These are phyloP conservation scores for Dolichopus griseipennis DNA, from an alignment of 2,888 invertebrate species.

Conservation along the genomic window DNA sequence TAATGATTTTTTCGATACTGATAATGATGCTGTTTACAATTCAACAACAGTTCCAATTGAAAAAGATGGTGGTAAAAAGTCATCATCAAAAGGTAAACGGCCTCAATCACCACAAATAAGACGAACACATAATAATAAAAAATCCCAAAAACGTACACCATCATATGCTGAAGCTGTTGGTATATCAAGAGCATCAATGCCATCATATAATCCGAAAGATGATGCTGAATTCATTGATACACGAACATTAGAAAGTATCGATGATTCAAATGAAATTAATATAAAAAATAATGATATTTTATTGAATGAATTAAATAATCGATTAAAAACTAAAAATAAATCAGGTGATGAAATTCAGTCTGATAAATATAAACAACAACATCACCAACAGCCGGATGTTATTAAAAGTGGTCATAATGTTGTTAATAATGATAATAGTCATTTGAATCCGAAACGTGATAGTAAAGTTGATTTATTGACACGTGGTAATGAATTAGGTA, in stretches of 20 bases:
- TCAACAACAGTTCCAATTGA: constrained; percentile 37
- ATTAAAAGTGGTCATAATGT: not conserved
- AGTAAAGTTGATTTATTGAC: constrained; percentile 31
- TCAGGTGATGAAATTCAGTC: not conserved
- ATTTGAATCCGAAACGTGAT: constrained; percentile 13
- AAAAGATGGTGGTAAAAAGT: constrained; percentile 20
- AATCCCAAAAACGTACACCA: not conserved
- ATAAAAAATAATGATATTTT: not conserved
- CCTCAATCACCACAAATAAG: not conserved
- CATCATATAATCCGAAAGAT: not conserved
- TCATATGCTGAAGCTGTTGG: constrained; percentile 1
- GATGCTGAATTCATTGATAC: not conserved
- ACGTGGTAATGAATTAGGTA: constrained; percentile 38
- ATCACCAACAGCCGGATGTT: constrained; percentile 13
- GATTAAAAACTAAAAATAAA: constrained; percentile 15
- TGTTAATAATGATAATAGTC: not conserved
- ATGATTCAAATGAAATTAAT: not conserved
- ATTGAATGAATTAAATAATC: not conserved
- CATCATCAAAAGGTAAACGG: not conserved
- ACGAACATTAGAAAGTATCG: not conserved
- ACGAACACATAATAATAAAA: not conserved
- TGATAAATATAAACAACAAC: constrained; percentile 16
- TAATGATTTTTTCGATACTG: constrained; percentile 27
- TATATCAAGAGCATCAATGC: not conserved
- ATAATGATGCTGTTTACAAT: constrained; percentile 32